Base-by-base conservation (phyloP, 2,888 invertebrate genomes). In the Clunio marinus region DNA sequence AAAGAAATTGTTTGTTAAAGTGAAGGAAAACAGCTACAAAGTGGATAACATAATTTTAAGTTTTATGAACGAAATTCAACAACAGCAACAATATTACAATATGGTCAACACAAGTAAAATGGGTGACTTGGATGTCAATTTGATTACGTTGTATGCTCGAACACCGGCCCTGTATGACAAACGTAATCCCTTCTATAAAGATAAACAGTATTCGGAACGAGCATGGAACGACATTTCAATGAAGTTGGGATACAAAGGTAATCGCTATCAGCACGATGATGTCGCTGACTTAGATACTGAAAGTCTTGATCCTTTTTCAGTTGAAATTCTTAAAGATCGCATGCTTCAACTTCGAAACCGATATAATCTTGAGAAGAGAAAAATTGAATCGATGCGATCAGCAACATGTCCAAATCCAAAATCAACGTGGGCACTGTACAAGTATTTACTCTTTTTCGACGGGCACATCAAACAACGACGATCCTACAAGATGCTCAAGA, bases 261-360 rank as follows among this genome's bases (percentile, higher is more conserved):
- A 75, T 73, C 69, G 55, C 35, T 10, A 8, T n/a, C 10, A 15
- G 4, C 17, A 28, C 17, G 59, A 32, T 28, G 28, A 2, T n/a
- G 5, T 4, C 5, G n/a, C 5, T n/a, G 15, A 25, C 8, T 3
- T 13, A 2, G n/a, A n/a, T n/a, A 17, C 27, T 59, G 27, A 32
- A 2, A 20, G 5, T 41, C 3, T n/a, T 15, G 35, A 51, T 51
- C 51, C 51, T 4, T 22, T 71, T 72, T n/a, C 67, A 79, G 79
- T 76, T 55, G 74, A 75, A 13, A 73, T 77, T 27, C 71, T 79
- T 13, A 77, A 78, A 69, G 79, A 79, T 71, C 78, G 79, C 1
- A 78, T 79, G 76, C 73, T 77, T 7, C 78, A 79, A 58, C 70
- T 79, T n/a, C 73, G 79, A 28, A 79, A 79, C 74, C 79, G 79